These are phyloP conservation scores for cattle (Bos taurus) DNA, from an alignment of 2,113 vertebrate genomes.

Conservation along the genomic window ARS-UCD2.0 NC_037334.1:3940501-3941000, in stretches of 20 bases:
- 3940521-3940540: neutral
- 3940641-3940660: neutral
- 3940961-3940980: neutral
- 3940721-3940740: neutral
- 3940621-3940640: neutral
- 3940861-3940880: neutral
- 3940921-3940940: neutral
- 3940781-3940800: slow-evolving; percentile 98
- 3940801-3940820: slow-evolving; percentile 84
- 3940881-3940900: neutral
- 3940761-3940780: slow-evolving; percentile 88
- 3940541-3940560: neutral
- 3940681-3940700: neutral
- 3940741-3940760: neutral
- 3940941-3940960: neutral
- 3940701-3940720: neutral
- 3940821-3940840: neutral
- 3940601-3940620: neutral
- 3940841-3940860: neutral
- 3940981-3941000: neutral
- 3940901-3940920: neutral
- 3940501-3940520: neutral
- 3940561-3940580: neutral
- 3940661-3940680: neutral
- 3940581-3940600: neutral